Evolutionary conservation across 2,888 invertebrate species (phyloP), one percentile per base, ranked within the genome.

Genomic region (Drepanosiphum platanoidis): DNA sequence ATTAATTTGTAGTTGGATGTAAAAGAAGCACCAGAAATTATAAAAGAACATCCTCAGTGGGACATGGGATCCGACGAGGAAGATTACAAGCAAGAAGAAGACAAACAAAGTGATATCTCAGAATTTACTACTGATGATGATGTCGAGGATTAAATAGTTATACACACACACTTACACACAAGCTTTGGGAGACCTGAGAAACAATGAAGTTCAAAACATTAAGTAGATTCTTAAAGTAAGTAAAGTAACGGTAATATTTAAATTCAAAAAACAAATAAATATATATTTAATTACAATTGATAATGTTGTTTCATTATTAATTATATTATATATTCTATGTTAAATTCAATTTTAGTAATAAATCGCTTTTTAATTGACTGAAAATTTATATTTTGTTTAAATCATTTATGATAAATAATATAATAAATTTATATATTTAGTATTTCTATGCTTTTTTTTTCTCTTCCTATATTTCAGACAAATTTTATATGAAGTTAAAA

Each of bases 11-110:
- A 94, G 94, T 91, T 99, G 90, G 98, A 99, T 90, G 99, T 99
- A 87, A 96, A 98, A 90, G 97, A 97, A 90, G 98, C 98, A 39
- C 95, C 96, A 87, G 95, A 95, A 88, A 93, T 97, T 88, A 95
- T 96, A 87, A 94, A 93, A 80, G 95, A 96, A 89, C 97, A 98
- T 91, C 97, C 97, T n/a, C 98, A 98, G 91, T 98, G 98, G 98
- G 97, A 98, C 89, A 95, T 97, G 52, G 52, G 52, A 89, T 95
- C 96, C 87, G 97, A 97, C 89, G 97, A 97, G 77, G 97, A 98
- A 89, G 94, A 95, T 86, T 94, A 95, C 86, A 92, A 91, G 88
- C 91, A 90, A 88, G 91, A 89, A 89, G 92, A 93, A 88, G 92
- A 92, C 77, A 92, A 93, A 87, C 92, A 92, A 87, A 92, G 92